Conservation (phyloP, 1,140 invertebrate species). For the Drosophila tani region DNA sequence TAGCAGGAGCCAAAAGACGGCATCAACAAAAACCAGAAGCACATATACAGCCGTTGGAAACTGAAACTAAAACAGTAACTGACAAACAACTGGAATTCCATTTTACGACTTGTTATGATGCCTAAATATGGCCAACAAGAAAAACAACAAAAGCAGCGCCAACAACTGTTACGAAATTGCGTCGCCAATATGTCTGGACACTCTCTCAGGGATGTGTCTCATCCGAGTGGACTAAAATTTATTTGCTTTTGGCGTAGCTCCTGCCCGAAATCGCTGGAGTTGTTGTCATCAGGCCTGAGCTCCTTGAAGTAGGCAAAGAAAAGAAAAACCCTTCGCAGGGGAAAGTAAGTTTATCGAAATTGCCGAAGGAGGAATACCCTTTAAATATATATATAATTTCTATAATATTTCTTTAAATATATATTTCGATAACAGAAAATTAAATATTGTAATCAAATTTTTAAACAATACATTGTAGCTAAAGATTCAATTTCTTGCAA, state of each 20-base stretch:
- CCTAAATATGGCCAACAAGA: conserved; percentile 57
- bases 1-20: conserved; percentile 45
- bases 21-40: conserved; percentile 42
- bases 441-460: too few species aligned
- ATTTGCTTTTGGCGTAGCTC: conserved; percentile 52
- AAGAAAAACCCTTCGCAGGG: conserved; percentile 12
- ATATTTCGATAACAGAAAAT: neutral
- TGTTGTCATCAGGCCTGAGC: conserved; percentile 32
- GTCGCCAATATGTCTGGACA: conserved; percentile 77
- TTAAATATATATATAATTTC: too few species aligned
- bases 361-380: conserved; percentile 11
- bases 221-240: conserved; percentile 61
- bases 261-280: conserved; percentile 3
- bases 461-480: neutral
- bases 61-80: conserved; percentile 32
- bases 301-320: conserved; percentile 30
- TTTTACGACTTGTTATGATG: conserved; percentile 72
- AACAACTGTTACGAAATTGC: conserved; percentile 39
- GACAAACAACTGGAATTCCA: conserved; percentile 57
- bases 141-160: conserved; percentile 27
- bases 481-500: neutral
- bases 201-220: conserved; percentile 39
- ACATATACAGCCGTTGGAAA: conserved; percentile 15
- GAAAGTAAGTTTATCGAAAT: neutral
- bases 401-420: too few species aligned